Evolutionary conservation across 2,888 invertebrate genomes (phyloP), one percentile per base, ranked within the genome.

Genomic region (Xestoiulus laeticollis): DNA sequence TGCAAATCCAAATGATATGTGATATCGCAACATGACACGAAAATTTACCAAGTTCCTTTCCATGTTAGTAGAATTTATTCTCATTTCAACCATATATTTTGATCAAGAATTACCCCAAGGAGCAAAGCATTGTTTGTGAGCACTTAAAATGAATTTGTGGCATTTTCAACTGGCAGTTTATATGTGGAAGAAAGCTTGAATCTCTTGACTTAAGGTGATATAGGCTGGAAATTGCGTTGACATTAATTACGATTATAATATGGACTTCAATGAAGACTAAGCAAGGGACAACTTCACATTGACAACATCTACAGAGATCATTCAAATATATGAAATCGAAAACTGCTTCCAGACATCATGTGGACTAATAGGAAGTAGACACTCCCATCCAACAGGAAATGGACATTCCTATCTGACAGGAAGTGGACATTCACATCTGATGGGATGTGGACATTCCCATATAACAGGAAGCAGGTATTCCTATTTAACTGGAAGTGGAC

Each of bases 51-150:
- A 78, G 26, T 78, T 78, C 14, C 12, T 26, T 30, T 30, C 12
- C n/a, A 19, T 59, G 16, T 22, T 6, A 78, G 78, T 30, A 16
- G 30, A 30, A 78, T 78, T 78, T 78, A 78, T 78, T 78, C 0
- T 48, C 19, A 2, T 26, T 5, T 30, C 78, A 16, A 26, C 78
- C 30, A 3, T 78, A 78, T 78, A 78, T 78, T 78, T 30, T 78
- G 78, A 78, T 78, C 78, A 78, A 78, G 78, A 12, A 6, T 78
- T 14, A 78, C 12, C 78, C 26, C 10, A 78, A 78, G 78, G 30
- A 78, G 78, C 30, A 78, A 68, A 78, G 78, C 78, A 68, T n/a
- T 78, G 30, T 78, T 78, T 78, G 78, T 78, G 78, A 30, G 16
- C 59, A 26, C 30, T 78, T 16, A 30, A 78, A 78, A 78, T 78